Evolutionary conservation across 1,140 invertebrate species (phyloP).

Genomic region (Pomacea maculata): DNA sequence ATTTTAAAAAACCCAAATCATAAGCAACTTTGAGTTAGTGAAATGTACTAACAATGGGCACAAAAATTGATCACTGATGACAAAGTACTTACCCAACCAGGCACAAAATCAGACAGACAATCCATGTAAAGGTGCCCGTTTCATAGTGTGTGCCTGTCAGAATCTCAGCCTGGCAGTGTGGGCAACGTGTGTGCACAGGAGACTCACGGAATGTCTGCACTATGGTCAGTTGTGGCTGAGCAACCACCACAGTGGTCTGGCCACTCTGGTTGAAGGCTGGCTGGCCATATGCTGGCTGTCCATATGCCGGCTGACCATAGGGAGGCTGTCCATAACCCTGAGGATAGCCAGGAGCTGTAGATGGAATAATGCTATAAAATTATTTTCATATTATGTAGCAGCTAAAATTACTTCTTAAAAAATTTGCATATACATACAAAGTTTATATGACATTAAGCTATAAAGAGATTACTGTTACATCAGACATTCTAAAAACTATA

Average conservation of each 20-base stretch:
- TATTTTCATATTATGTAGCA: no score
- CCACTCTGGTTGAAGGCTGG: background rate
- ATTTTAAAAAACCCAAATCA: no score
- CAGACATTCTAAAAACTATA: no score
- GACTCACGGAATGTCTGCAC: constrained; percentile 56
- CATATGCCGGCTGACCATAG: constrained; percentile 17
- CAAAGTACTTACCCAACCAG: constrained; percentile 53
- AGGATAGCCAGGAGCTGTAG: no score
- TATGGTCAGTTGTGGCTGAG: constrained; percentile 39
- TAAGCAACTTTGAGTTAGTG: background rate
- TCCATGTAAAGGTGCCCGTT: constrained; percentile 58
- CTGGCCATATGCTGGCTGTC: constrained; percentile 18
- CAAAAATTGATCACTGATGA: background rate
- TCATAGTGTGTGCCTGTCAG: constrained; percentile 56
- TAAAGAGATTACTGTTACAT: no score
- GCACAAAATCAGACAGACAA: constrained; percentile 53
- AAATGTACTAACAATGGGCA: background rate
- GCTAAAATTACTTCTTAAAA: no score
- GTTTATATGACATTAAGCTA: no score
- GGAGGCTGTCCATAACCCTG: constrained; percentile 10
- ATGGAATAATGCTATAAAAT: no score
- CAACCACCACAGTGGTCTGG: constrained; percentile 46
- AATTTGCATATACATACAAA: no score
- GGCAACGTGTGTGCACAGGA: constrained; percentile 53
- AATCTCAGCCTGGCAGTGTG: constrained; percentile 58